These are phyloP conservation scores for Actinia tenebrosa DNA, from an alignment of 64 coral and sea anemone genomes.

Conservation along the genomic window DNA sequence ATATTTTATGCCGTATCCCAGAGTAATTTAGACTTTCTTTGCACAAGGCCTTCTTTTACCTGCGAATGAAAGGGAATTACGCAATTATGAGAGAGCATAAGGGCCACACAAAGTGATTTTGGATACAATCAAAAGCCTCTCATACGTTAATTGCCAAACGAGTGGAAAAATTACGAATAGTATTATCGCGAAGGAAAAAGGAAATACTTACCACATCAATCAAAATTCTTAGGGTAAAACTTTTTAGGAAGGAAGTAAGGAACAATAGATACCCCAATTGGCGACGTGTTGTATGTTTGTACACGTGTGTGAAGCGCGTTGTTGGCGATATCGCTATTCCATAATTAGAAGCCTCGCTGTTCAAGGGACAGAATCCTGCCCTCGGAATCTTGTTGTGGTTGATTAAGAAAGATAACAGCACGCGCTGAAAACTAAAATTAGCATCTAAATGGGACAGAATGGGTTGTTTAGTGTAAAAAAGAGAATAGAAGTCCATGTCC, in stretches of 20 bases:
- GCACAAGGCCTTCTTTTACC: no score
- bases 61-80: no score
- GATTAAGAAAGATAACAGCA: slow-evolving; percentile 1
- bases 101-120: no score
- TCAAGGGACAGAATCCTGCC: neutral
- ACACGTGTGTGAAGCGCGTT: neutral
- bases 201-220: neutral
- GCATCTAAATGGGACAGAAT: neutral
- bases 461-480: neutral
- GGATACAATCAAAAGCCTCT: no score
- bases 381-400: neutral
- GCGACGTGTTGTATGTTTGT: neutral
- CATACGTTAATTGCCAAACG: neutral
- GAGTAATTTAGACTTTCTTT: no score
- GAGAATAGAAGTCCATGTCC: neutral
- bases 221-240: neutral
- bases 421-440: neutral
- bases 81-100: no score
- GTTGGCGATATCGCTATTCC: neutral
- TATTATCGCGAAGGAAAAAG: neutral
- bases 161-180: neutral
- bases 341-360: neutral
- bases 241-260: neutral
- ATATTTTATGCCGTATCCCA: no score
- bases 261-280: neutral